Conservation (phyloP, 2,113 vertebrate genomes). For the Elaphurus davidianus region DNA sequence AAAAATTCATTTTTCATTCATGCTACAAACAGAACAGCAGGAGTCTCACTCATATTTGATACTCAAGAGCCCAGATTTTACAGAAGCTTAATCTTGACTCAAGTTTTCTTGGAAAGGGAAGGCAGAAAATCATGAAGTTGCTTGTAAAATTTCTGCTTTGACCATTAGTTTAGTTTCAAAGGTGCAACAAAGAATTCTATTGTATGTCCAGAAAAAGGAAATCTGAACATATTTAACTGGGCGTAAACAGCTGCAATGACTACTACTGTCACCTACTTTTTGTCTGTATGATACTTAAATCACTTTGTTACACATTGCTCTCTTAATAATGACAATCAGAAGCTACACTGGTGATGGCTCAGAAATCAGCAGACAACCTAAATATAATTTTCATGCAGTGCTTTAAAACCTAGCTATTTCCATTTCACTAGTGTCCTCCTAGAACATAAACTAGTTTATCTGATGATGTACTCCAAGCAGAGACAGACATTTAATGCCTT, state of each 20-base stretch:
- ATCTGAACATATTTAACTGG: background rate
- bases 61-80: background rate
- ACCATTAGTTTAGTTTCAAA: background rate
- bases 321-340: background rate
- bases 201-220: background rate
- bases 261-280: background rate
- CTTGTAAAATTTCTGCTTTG: background rate
- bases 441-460: background rate
- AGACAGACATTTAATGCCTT: background rate
- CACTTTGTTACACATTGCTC: background rate
- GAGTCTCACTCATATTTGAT: background rate
- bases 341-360: background rate
- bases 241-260: background rate
- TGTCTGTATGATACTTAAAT: background rate
- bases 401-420: background rate
- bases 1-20: background rate
- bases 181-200: background rate
- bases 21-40: background rate
- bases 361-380: background rate
- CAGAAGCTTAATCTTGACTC: background rate
- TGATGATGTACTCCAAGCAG: background rate
- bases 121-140: background rate
- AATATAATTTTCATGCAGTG: background rate
- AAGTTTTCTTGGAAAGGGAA: background rate
- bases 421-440: background rate